Conservation (phyloP, 1,140 invertebrate genomes). For the Drosophila nannoptera region DNA sequence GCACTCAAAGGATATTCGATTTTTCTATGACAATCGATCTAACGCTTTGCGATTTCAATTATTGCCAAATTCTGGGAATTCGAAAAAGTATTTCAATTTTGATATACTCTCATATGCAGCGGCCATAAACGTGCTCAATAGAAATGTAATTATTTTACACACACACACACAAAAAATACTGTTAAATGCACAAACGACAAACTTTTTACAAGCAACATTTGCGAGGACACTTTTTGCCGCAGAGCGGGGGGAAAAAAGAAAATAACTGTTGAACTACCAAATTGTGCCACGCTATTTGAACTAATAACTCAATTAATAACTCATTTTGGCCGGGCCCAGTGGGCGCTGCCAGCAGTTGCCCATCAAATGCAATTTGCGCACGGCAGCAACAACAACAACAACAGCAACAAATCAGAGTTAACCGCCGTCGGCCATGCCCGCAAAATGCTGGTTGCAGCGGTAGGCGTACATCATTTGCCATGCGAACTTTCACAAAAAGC, state of each 20-base stretch:
- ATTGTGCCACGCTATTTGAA: slow-evolving; percentile 47
- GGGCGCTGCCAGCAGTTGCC: slow-evolving; percentile 35
- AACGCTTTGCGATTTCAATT: not conserved
- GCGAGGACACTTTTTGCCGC: not conserved
- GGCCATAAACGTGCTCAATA: no score
- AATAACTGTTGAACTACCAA: slow-evolving; percentile 12
- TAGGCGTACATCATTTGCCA: slow-evolving; percentile 49
- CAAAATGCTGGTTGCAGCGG: slow-evolving; percentile 19
- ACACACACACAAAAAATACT: not conserved
- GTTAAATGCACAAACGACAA: not conserved
- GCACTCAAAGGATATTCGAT: not conserved
- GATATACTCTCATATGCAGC: no score
- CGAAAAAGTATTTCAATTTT: no score
- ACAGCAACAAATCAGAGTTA: slow-evolving; percentile 52
- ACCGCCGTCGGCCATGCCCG: slow-evolving; percentile 17
- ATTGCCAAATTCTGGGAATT: no score
- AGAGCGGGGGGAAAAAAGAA: slow-evolving; percentile 4
- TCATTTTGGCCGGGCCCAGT: slow-evolving; percentile 44
- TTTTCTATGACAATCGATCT: slow-evolving; percentile 2
- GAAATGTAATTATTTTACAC: not conserved
- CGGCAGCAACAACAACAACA: slow-evolving; percentile 8
- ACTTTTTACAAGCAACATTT: slow-evolving; percentile 7
- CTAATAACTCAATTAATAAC: slow-evolving; percentile 74
- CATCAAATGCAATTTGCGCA: slow-evolving; percentile 52
- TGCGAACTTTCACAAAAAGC: slow-evolving; percentile 52